These are phyloP conservation scores for Hydrolagus affinis DNA, from an alignment of 2,113 vertebrate genomes.

Conservation along the genomic window DNA sequence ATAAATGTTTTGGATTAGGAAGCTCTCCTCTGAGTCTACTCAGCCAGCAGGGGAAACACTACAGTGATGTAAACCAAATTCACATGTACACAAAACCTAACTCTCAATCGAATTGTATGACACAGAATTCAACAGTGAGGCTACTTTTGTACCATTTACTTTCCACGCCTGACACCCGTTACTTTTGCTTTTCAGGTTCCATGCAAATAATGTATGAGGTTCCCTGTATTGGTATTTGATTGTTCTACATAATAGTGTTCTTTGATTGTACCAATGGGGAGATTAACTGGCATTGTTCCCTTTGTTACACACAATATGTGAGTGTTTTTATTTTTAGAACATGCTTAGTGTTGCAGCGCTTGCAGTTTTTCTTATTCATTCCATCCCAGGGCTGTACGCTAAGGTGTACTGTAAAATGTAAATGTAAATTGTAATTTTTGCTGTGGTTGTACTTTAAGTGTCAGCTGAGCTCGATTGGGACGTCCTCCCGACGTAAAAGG, in stretches of 20 bases:
- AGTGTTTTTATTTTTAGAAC: not conserved
- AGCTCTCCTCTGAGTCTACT: too few relatives aligned
- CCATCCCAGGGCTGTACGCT: not conserved
- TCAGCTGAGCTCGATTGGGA: too few relatives aligned
- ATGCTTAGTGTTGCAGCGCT: not conserved
- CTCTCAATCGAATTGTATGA: too few relatives aligned
- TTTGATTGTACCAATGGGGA: not conserved
- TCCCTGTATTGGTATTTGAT: conserved; percentile 3
- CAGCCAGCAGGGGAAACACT: too few relatives aligned
- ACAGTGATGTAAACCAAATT: too few relatives aligned
- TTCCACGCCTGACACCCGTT: not conserved
- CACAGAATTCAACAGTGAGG: not conserved
- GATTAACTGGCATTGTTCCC: not conserved
- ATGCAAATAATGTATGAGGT: not conserved
- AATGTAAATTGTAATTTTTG: too few relatives aligned
- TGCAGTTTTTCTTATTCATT: not conserved
- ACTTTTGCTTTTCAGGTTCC: not conserved
- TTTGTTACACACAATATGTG: not conserved
- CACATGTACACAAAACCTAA: too few relatives aligned
- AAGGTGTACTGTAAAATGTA: too few relatives aligned
- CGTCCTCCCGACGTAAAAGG: too few relatives aligned
- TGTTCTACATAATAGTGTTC: not conserved
- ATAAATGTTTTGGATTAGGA: too few relatives aligned
- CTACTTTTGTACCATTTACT: not conserved
- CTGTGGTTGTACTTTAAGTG: too few relatives aligned